Conservation (phyloP, 2,797 vertebrate species). For the Tamandua tetradactyla region DNA sequence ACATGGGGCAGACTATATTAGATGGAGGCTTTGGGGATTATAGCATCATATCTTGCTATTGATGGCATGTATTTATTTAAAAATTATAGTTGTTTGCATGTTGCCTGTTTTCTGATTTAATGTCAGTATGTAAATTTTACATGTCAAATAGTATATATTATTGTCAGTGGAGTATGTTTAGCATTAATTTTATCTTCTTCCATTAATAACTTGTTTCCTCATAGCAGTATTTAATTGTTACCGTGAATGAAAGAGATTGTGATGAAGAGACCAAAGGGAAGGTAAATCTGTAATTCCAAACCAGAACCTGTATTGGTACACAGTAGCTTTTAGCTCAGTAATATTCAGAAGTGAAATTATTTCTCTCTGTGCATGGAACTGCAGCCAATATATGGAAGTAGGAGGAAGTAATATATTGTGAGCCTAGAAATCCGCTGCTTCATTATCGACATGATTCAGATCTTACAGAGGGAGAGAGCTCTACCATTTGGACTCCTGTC, state of each 20-base stretch:
- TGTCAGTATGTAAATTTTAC: conserved; percentile 43
- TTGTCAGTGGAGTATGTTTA: conserved; percentile 43
- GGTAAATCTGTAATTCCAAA: conserved; percentile 30
- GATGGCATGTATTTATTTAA: conserved; percentile 46
- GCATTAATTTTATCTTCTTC: conserved; percentile 43
- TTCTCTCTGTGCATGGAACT: conserved; percentile 65
- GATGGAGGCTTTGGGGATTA: conserved; percentile 6
- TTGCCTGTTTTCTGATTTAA: conserved; percentile 59
- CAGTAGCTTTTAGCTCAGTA: conserved; percentile 48
- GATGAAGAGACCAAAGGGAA: conserved; percentile 53
- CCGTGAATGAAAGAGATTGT: conserved; percentile 33
- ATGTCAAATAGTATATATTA: conserved; percentile 43
- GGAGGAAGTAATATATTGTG: conserved; percentile 55
- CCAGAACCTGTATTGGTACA: conserved; percentile 47
- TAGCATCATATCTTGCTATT: conserved; percentile 46
- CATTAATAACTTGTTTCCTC: conserved; percentile 42
- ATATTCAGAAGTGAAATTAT: conserved; percentile 62
- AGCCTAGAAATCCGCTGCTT: conserved; percentile 69
- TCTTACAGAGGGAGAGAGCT: conserved; percentile 71
- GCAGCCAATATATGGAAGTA: conserved; percentile 68
- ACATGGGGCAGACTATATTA: background rate
- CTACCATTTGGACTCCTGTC: conserved; percentile 77
- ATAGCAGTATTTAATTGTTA: conserved; percentile 48
- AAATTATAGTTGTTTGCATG: conserved; percentile 48
- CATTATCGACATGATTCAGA: conserved; percentile 65